Evolutionary conservation across 2,797 vertebrate genomes (phyloP).

Genomic region (Myotis myotis): DNA sequence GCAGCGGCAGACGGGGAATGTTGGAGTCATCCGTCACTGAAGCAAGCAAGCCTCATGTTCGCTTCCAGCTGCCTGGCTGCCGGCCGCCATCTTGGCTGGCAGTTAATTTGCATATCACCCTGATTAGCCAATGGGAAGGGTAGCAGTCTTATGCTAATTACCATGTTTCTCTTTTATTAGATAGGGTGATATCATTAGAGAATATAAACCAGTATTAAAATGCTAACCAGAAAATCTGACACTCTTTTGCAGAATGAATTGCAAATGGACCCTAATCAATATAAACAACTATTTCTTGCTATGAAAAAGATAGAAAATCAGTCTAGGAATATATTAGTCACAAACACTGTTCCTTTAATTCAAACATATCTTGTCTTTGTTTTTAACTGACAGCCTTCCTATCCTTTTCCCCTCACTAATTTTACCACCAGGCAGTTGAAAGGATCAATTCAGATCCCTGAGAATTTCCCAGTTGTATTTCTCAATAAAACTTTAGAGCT

Average conservation of each 20-base stretch:
- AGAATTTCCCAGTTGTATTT: background rate
- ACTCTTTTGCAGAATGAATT: background rate
- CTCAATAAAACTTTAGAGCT: constrained; percentile 11
- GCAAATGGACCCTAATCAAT: background rate
- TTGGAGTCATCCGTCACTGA: too few relatives aligned
- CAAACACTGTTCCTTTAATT: background rate
- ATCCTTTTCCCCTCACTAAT: background rate
- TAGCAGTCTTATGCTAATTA: too few relatives aligned
- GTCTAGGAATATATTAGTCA: background rate
- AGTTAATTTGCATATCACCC: too few relatives aligned
- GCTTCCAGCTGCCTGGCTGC: too few relatives aligned
- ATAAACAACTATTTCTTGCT: background rate
- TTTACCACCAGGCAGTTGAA: background rate
- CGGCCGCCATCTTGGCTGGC: too few relatives aligned
- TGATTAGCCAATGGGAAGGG: too few relatives aligned
- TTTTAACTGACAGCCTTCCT: background rate
- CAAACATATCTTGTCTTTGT: background rate
- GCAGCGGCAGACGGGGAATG: too few relatives aligned
- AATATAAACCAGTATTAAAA: background rate
- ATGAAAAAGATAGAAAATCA: background rate
- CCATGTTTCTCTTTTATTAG: too few relatives aligned
- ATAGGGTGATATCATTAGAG: background rate
- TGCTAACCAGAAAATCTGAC: background rate
- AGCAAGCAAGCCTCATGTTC: too few relatives aligned
- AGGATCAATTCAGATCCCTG: background rate